Evolutionary conservation across 1,140 invertebrate species (phyloP), one percentile per base, ranked within the genome.

Genomic region (Ceratina australensis): DNA sequence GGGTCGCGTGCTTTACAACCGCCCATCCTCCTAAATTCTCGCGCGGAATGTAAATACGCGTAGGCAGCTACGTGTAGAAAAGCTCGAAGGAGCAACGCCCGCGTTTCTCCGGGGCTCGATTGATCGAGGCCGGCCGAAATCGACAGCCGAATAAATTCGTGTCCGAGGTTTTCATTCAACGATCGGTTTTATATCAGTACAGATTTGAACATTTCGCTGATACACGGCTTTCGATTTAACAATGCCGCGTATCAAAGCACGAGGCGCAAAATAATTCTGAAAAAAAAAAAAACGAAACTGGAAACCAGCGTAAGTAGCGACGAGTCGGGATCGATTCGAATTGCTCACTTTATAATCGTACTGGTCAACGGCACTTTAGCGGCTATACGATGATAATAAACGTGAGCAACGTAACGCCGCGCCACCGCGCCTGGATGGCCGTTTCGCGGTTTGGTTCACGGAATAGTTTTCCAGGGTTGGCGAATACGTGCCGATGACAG

Each of bases 11-110:
- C 26, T 63, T 71, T 47, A 56, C 52, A n/a, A 13, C 47, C 0
- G 20, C 7, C 72, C 20, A 15, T 3, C 22, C 28, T 64, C 66
- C 26, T 78, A 78, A 78, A 69, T 72, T 78, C 52, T 49, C 49
- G 12, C 59, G 28, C 5, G 20, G 42, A 26, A 63, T 63, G 67
- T 61, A 71, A 78, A 72, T 77, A 71, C 63, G 47, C 57, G 10
- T 5, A 42, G 33, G 7, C 33, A 13, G 0, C 7, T 0, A 18
- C 3, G 12, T 28, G 22, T 18, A 54, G 52, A 54, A 54, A 54
- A n/a, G 52, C 16, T 54, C 3, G 33, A 47, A 33, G 18, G 22
- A 33, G 24, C 22, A 60, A 24, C 69, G 3, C 52, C 52, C 56
- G 22, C 59, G 20, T 52, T 61, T 33, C 33, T 42, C 15, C n/a